Evolutionary conservation across 2,797 vertebrate species (phyloP).

Genomic region (Acipenser ruthenus): DNA sequence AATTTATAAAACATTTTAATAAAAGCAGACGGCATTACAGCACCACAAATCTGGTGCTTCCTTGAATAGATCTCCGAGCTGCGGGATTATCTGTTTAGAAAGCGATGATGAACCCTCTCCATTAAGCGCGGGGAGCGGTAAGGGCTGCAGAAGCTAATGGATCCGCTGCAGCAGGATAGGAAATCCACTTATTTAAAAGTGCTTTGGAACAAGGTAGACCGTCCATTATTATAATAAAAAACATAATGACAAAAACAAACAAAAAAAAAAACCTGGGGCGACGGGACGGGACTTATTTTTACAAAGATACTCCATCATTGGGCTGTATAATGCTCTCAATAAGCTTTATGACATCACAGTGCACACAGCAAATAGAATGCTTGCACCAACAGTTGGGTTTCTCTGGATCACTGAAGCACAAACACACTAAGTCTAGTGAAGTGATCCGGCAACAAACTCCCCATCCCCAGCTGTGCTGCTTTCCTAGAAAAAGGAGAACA

Average conservation of each 20-base stretch:
- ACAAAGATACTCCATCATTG: too few relatives aligned
- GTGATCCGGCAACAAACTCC: too few relatives aligned
- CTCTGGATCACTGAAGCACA: background rate
- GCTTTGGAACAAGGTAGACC: too few relatives aligned
- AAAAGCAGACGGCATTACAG: constrained; percentile 63
- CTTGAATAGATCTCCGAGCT: constrained; percentile 61
- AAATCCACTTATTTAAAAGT: too few relatives aligned
- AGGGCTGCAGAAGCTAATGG: background rate
- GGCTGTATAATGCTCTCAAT: too few relatives aligned
- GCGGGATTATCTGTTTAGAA: constrained; percentile 67
- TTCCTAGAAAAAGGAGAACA: too few relatives aligned
- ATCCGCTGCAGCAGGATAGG: background rate
- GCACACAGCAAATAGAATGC: background rate
- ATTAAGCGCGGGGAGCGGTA: constrained; percentile 21
- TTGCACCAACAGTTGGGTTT: background rate
- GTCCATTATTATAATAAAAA: too few relatives aligned
- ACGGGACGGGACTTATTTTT: background rate
- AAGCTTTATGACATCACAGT: too few relatives aligned
- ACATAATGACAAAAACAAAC: too few relatives aligned
- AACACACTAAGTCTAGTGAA: too few relatives aligned
- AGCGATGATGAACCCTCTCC: constrained; percentile 65
- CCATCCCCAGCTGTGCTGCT: too few relatives aligned
- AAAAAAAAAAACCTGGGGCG: background rate
- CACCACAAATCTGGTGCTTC: constrained; percentile 59
- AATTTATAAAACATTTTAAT: constrained; percentile 62